A percentile compares a stretch with the other conserved stretches of the same genome.
Conservation (phyloP, 2,113 vertebrate species). For the Corythoichthys intestinalis region DNA sequence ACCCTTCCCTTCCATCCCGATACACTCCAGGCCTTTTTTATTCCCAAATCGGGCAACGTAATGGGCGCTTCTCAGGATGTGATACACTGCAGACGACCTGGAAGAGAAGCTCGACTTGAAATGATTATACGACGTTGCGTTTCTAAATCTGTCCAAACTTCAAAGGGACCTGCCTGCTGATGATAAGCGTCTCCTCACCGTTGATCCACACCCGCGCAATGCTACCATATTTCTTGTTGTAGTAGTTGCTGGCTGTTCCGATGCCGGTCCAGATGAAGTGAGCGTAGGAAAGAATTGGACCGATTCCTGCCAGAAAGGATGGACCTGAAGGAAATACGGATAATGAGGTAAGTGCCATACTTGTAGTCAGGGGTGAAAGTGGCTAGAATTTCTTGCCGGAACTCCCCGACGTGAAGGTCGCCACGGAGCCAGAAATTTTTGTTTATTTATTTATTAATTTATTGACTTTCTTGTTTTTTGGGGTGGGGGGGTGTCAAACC, state of each 20-base stretch:
- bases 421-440: no score
- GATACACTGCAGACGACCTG: constrained; percentile 84
- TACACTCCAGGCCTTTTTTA: constrained; percentile 80
- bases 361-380: no score
- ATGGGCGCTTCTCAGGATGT: constrained; percentile 82
- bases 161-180: constrained; percentile 80
- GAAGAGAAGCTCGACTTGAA: constrained; percentile 1
- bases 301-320: constrained; percentile 83
- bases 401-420: no score
- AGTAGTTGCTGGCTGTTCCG: constrained; percentile 90
- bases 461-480: no score
- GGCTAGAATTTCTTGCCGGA: no score
- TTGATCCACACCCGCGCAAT: constrained; percentile 91
- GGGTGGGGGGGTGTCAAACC: no score
- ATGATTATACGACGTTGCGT: not conserved
- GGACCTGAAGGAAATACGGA: constrained; percentile 74
- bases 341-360: no score
- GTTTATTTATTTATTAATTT: no score
- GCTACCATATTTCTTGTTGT: constrained; percentile 87
- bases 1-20: constrained; percentile 90
- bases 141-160: not conserved
- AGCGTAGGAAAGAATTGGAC: constrained; percentile 82
- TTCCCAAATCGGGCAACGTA: constrained; percentile 86
- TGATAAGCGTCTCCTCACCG: constrained; percentile 89
- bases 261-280: constrained; percentile 91